phyloP scores from a whole-genome alignment of 2,113 vertebrate genomes.

The Neomonachus schauinslandi region DNA sequence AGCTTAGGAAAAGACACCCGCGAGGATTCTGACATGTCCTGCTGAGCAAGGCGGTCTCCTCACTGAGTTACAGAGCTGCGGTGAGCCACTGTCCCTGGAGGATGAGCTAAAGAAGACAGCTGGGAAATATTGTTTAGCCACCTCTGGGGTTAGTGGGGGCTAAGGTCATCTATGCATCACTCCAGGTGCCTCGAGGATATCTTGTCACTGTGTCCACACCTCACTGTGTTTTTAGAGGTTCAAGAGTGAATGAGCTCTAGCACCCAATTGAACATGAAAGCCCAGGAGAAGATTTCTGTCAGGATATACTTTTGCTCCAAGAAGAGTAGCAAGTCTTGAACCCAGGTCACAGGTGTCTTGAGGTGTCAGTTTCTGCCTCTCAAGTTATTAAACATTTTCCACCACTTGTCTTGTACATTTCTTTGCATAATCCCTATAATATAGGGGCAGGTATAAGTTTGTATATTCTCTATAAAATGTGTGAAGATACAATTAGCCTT shows the following conservation, averaged over 20 bases:
- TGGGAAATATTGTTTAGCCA: background rate
- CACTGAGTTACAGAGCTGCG: background rate
- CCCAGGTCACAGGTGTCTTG: background rate
- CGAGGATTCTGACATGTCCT: background rate
- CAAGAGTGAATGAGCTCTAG: background rate
- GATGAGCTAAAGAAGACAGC: rapidly evolving
- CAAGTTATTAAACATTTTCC: background rate
- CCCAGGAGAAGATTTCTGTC: background rate
- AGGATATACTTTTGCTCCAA: background rate
- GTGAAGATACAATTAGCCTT: background rate
- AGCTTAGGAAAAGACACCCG: background rate
- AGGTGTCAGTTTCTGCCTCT: background rate
- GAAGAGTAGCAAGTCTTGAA: background rate
- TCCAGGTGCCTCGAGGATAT: background rate
- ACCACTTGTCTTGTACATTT: background rate
- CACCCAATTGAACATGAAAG: background rate
- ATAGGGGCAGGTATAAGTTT: background rate
- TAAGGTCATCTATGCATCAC: background rate
- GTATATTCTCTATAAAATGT: background rate
- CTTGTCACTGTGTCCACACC: background rate
- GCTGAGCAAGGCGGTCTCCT: background rate
- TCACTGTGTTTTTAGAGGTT: background rate
- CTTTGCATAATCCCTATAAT: background rate
- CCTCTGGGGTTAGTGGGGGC: background rate
- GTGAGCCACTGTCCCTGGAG: background rate